phyloP scores from a whole-genome alignment of 2,888 invertebrate species.

The Emmelina monodactyla region DNA sequence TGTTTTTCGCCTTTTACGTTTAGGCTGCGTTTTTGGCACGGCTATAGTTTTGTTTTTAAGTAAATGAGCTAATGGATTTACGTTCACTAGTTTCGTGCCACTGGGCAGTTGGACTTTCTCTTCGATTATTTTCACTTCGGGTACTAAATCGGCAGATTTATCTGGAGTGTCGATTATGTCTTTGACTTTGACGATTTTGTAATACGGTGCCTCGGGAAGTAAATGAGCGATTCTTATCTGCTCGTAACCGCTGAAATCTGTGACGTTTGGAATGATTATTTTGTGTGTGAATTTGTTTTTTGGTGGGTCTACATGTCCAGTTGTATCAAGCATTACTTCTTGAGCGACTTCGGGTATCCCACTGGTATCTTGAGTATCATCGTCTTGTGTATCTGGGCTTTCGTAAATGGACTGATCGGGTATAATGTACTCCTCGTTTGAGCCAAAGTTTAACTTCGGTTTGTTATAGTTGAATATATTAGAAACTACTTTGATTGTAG shows the following conservation, averaged over 20 bases:
- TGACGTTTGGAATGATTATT: conserved; percentile 31
- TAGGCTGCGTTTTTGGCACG: conserved; percentile 27
- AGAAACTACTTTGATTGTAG: neutral
- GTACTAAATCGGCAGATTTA: neutral
- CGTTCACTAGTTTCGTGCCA: conserved; percentile 37
- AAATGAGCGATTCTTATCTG: conserved; percentile 38
- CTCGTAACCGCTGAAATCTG: conserved; percentile 18
- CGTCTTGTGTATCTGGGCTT: conserved; percentile 16
- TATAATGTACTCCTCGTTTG: neutral
- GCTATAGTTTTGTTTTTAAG: conserved; percentile 26
- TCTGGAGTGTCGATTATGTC: conserved; percentile 18
- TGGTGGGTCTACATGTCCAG: conserved; percentile 22
- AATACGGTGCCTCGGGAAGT: conserved; percentile 37
- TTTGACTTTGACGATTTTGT: conserved; percentile 42
- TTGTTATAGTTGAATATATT: neutral
- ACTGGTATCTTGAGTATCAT: conserved; percentile 15
- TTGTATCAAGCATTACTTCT: conserved; percentile 35
- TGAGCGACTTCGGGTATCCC: conserved; percentile 43
- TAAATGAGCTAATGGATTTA: conserved; percentile 45
- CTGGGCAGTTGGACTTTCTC: conserved; percentile 21
- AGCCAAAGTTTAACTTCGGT: no score
- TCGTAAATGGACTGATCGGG: no score
- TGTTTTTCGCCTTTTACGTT: no score
- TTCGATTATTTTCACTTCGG: neutral
- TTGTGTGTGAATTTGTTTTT: conserved; percentile 17